A percentile compares a stretch with the other conserved stretches of the same genome.
These are phyloP conservation scores for Scrobipalpa costella DNA, from an alignment of 2,888 invertebrate species.

Conservation along the genomic window DNA sequence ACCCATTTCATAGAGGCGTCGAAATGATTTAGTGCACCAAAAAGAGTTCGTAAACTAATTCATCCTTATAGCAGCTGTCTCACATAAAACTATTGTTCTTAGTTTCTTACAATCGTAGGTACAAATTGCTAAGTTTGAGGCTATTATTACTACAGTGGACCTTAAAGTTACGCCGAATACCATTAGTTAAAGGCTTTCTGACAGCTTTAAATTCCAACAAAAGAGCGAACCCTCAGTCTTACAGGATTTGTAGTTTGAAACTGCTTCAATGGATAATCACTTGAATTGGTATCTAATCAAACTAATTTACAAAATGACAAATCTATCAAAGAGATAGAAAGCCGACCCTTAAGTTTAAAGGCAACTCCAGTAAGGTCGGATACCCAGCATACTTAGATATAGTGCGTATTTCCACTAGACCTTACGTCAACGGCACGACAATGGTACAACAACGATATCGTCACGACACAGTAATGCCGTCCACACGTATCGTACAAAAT, in stretches of 20 bases:
- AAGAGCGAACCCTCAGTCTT: background rate
- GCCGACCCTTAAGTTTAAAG: constrained; percentile 9
- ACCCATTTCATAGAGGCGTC: too few relatives aligned
- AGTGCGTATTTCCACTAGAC: too few relatives aligned
- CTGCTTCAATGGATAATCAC: background rate
- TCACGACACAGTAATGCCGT: too few relatives aligned
- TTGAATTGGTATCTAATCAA: background rate
- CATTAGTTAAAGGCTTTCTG: constrained; percentile 1
- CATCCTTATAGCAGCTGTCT: too few relatives aligned
- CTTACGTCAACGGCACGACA: too few relatives aligned
- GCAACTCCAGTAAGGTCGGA: constrained; percentile 11
- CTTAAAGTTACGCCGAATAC: background rate
- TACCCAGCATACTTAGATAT: constrained; percentile 15
- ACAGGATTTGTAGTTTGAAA: constrained; percentile 3
- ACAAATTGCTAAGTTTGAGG: background rate
- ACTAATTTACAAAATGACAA: constrained; percentile 16
- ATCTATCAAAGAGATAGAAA: constrained; percentile 17
- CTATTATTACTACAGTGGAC: background rate
- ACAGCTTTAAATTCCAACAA: background rate
- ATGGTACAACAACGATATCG: too few relatives aligned
- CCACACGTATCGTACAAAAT: too few relatives aligned
- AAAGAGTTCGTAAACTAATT: too few relatives aligned
- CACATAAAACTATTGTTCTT: background rate
- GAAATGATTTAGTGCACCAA: too few relatives aligned
- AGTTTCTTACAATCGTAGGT: background rate